phyloP scores from a whole-genome alignment of 1,140 invertebrate species.

The Littorina saxatilis region DNA sequence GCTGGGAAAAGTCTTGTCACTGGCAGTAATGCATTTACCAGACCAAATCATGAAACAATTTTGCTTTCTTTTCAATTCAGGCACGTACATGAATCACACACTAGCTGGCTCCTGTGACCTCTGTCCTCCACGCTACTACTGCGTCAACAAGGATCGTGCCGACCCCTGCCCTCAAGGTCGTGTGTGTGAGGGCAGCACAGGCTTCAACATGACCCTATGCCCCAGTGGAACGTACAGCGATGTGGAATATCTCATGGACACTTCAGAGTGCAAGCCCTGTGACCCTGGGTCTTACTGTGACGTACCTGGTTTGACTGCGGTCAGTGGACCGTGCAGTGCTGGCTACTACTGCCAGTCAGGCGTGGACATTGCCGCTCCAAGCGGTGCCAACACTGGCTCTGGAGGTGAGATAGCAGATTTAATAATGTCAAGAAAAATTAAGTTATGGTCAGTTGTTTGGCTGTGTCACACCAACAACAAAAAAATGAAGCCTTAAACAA shows the following conservation, averaged over 20 bases:
- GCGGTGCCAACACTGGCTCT: conserved; percentile 69
- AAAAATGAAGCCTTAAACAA: no score
- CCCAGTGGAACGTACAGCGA: conserved; percentile 67
- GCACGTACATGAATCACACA: conserved; percentile 72
- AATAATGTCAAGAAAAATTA: no score
- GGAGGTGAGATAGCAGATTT: conserved; percentile 69
- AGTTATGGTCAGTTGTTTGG: no score
- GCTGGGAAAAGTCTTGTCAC: no score
- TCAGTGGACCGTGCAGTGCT: conserved; percentile 59
- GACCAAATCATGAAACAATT: no score
- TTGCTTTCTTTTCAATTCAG: no score
- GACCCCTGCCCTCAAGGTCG: conserved; percentile 68
- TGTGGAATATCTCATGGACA: conserved; percentile 51
- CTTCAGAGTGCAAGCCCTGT: conserved; percentile 68
- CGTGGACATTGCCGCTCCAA: conserved; percentile 66
- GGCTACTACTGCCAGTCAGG: conserved; percentile 71
- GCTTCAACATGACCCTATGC: conserved; percentile 65
- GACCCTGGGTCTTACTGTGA: conserved; percentile 69
- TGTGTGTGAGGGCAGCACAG: conserved; percentile 65
- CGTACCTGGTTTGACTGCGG: conserved; percentile 54
- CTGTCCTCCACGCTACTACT: conserved; percentile 71
- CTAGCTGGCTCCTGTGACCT: conserved; percentile 63
- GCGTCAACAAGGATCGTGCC: conserved; percentile 65
- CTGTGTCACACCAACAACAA: no score
- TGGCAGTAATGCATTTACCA: no score